These are phyloP conservation scores for Heliconius sara DNA, from an alignment of 2,888 invertebrate genomes.

Conservation along the genomic window DNA sequence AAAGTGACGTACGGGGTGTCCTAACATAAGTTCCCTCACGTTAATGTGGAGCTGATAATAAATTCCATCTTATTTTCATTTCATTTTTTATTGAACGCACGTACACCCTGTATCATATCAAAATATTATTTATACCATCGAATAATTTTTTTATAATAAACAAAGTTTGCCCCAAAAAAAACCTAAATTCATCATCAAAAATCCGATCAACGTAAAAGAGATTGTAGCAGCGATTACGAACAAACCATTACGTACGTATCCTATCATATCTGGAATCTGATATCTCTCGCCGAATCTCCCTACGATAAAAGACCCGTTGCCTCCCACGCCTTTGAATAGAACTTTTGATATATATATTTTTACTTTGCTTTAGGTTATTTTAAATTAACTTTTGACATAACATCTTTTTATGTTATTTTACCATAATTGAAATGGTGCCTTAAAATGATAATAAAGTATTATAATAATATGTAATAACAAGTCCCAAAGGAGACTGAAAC, in stretches of 20 bases:
- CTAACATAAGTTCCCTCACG: too few relatives aligned
- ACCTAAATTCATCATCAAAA: slow-evolving; percentile 41
- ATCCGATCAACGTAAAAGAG: slow-evolving; percentile 50
- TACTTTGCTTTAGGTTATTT: slow-evolving; percentile 12
- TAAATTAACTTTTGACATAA: slow-evolving; percentile 3
- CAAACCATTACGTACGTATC: slow-evolving; percentile 66
- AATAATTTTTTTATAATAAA: background rate
- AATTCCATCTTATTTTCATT: too few relatives aligned
- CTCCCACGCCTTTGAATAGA: slow-evolving; percentile 42
- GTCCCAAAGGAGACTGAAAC: too few relatives aligned
- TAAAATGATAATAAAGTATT: too few relatives aligned
- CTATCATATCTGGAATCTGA: slow-evolving; percentile 48
- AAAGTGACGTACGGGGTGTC: too few relatives aligned
- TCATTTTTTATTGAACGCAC: too few relatives aligned
- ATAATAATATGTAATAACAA: too few relatives aligned
- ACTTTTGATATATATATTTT: slow-evolving; percentile 23
- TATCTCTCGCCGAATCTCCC: slow-evolving; percentile 48
- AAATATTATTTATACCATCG: background rate
- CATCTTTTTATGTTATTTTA: background rate
- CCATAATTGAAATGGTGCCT: background rate
- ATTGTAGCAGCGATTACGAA: slow-evolving; percentile 64
- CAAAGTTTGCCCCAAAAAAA: slow-evolving; percentile 23
- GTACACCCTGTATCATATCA: background rate
- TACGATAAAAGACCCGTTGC: slow-evolving; percentile 54
- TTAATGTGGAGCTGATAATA: too few relatives aligned